phyloP scores from a whole-genome alignment of 2,113 vertebrate species.

The Ciconia boyciana region DNA sequence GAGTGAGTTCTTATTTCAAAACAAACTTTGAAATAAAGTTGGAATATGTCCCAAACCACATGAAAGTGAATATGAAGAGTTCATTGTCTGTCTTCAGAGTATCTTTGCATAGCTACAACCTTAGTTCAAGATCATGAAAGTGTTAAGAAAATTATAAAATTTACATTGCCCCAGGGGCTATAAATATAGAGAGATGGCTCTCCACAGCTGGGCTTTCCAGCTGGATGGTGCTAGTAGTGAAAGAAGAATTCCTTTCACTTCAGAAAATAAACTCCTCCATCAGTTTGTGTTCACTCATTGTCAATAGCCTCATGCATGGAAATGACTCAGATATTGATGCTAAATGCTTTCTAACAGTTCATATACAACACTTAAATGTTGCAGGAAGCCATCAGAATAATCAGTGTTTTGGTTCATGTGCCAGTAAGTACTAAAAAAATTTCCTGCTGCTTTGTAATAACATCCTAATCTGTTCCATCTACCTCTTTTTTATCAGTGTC shows the following conservation, averaged over 20 bases:
- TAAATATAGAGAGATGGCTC: neutral
- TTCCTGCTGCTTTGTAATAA: neutral
- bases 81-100: neutral
- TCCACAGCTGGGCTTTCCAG: neutral
- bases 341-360: neutral
- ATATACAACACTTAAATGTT: neutral
- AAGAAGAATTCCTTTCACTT: neutral
- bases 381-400: neutral
- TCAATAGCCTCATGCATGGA: neutral
- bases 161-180: neutral
- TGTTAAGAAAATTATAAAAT: neutral
- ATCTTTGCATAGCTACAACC: neutral
- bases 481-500: neutral
- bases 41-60: constrained; percentile 1
- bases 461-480: neutral
- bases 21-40: neutral
- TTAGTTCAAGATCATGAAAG: neutral
- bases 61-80: neutral
- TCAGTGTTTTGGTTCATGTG: neutral
- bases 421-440: neutral
- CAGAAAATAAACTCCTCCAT: neutral
- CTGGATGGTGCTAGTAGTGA: neutral
- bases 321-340: neutral
- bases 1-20: neutral
- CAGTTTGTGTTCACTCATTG: neutral